A percentile compares a stretch with the other conserved stretches of the same genome.
These are phyloP conservation scores for Tokudaia muenninki DNA, from an alignment of 2,797 vertebrate species.

Conservation along the genomic window DNA sequence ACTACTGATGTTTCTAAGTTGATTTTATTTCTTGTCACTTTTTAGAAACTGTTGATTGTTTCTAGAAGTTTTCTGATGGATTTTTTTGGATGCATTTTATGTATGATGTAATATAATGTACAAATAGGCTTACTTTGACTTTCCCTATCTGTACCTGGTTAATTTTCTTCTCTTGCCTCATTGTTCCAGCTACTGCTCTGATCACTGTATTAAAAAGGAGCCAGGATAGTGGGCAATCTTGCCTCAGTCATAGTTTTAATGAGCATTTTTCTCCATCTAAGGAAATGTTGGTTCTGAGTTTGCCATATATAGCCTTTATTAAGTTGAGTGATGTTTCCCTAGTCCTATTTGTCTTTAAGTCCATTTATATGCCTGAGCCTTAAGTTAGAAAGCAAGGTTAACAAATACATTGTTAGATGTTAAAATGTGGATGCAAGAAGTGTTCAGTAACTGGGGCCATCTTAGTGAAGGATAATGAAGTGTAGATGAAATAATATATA, in stretches of 20 bases:
- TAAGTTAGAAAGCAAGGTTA: not conserved
- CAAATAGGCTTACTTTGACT: not conserved
- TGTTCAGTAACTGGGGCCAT: not conserved
- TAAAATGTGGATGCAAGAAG: not conserved
- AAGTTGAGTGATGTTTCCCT: not conserved
- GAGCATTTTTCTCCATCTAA: not conserved
- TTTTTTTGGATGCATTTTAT: not conserved
- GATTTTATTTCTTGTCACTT: not conserved
- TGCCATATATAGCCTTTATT: not conserved
- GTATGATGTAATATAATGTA: not conserved
- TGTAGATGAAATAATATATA: conserved; percentile 5
- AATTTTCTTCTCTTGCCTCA: not conserved
- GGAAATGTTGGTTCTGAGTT: not conserved
- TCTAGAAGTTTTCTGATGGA: not conserved
- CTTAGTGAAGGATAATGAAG: not conserved
- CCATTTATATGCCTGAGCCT: not conserved
- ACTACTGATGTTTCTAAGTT: not conserved
- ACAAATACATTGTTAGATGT: not conserved
- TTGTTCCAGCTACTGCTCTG: not conserved
- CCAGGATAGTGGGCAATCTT: not conserved
- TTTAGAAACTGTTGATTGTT: not conserved
- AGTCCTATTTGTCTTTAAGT: not conserved
- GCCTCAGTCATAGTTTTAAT: not conserved
- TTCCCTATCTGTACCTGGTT: not conserved
- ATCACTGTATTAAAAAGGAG: not conserved